Percentiles rank a stretch among this genome's conserved stretches.
phyloP scores from a whole-genome alignment of 2,797 vertebrate species.

The Anolis apletophallus region DNA sequence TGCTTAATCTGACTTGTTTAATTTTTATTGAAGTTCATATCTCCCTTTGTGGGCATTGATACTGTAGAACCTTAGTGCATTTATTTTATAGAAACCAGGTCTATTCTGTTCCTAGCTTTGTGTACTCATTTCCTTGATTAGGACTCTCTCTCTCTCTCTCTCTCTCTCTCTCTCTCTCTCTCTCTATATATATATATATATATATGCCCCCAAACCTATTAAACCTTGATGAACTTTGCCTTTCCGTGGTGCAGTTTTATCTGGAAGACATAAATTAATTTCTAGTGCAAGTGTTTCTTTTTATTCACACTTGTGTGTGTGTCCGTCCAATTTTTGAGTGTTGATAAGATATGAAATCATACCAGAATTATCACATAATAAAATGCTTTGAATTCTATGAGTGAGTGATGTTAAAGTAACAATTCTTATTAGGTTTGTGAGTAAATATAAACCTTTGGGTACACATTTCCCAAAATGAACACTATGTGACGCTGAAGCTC shows the following conservation, averaged over 20 bases:
- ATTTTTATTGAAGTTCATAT: background rate
- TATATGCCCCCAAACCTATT: background rate
- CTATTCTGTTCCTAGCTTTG: background rate
- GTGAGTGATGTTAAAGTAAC: background rate
- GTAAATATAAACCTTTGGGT: conserved; percentile 13
- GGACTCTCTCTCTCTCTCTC: no score
- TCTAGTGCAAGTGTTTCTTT: background rate
- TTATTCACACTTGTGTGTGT: background rate
- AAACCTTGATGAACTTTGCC: background rate
- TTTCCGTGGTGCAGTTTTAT: background rate
- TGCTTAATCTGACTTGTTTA: background rate
- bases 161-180: no score
- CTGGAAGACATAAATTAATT: background rate
- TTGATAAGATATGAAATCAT: background rate
- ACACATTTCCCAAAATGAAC: background rate
- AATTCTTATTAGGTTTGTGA: background rate
- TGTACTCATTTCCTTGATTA: background rate
- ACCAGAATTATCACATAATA: background rate
- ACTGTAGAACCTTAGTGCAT: background rate
- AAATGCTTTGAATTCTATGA: background rate
- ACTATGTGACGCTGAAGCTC: background rate
- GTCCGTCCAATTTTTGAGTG: background rate
- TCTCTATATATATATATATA: background rate
- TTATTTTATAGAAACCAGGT: background rate
- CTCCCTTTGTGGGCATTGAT: background rate